phyloP scores from a whole-genome alignment of 2,797 vertebrate species.

The Acanthurus leucopareius region DNA sequence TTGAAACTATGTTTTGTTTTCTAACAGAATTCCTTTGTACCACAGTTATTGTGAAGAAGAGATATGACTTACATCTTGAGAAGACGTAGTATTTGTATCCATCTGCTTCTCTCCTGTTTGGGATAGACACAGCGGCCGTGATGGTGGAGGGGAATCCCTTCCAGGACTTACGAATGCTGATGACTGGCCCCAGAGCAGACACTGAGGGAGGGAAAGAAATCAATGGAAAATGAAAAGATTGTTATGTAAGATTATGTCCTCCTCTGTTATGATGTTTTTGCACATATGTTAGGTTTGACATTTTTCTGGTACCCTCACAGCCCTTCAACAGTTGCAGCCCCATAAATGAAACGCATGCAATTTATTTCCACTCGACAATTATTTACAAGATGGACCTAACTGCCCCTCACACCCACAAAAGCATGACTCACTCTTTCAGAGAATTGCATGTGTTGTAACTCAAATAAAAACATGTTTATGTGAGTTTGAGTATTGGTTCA shows the following conservation, averaged over 20 bases:
- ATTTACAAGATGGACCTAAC: slow-evolving; percentile 41
- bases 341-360: not conserved
- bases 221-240: not conserved
- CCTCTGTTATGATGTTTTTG: not conserved
- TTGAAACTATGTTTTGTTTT: not conserved
- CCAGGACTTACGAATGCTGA: slow-evolving; percentile 80
- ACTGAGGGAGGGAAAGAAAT: slow-evolving; percentile 46
- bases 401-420: slow-evolving; percentile 7
- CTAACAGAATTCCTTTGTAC: no score
- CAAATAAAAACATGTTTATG: slow-evolving; percentile 21
- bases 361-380: not conserved
- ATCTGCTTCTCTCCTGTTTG: slow-evolving; percentile 83
- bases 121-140: slow-evolving; percentile 91
- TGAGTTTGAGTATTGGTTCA: slow-evolving; percentile 4
- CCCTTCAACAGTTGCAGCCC: not conserved
- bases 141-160: slow-evolving; percentile 79
- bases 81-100: slow-evolving; percentile 93
- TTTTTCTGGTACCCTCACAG: not conserved
- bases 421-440: slow-evolving; percentile 48
- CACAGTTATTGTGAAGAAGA: not conserved
- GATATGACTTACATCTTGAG: slow-evolving; percentile 88
- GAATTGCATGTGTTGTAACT: slow-evolving; percentile 28
- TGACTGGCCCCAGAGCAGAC: slow-evolving; percentile 79
- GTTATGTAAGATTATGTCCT: not conserved
- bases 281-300: not conserved